Percentiles rank a stretch among this genome's conserved stretches.
Conservation (phyloP, 2,797 vertebrate species). For the Alauda arvensis region DNA sequence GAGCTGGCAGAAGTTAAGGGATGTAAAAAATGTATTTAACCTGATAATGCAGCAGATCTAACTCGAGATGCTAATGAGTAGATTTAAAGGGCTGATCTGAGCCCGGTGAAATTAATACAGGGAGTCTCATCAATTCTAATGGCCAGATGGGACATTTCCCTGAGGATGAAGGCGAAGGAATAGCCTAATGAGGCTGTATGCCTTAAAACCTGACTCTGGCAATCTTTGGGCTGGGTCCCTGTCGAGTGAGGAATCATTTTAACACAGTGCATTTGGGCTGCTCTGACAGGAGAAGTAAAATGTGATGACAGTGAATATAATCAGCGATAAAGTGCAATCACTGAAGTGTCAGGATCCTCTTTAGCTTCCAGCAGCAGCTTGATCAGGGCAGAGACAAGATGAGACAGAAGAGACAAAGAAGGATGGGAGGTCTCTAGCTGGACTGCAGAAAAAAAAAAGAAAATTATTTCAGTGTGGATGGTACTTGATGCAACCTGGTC, state of each 20-base stretch:
- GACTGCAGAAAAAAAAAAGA: not conserved
- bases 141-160: slow-evolving; percentile 18
- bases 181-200: not conserved
- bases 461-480: not conserved
- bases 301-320: not conserved
- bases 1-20: slow-evolving; percentile 8
- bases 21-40: slow-evolving; percentile 36
- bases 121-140: not conserved
- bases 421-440: not conserved
- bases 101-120: slow-evolving; percentile 13
- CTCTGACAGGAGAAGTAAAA: slow-evolving; percentile 16
- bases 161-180: slow-evolving; percentile 9
- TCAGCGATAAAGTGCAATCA: not conserved
- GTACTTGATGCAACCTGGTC: not conserved
- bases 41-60: not conserved
- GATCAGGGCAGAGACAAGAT: not conserved
- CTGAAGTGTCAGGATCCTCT: not conserved
- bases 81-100: slow-evolving; percentile 36
- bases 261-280: not conserved
- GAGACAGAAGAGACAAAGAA: not conserved
- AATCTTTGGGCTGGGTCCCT: not conserved
- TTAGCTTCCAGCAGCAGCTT: not conserved
- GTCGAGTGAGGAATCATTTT: not conserved
- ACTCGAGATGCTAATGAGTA: not conserved
- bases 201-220: not conserved